Percentiles rank a stretch among this genome's conserved stretches.
Conservation (phyloP, 2,113 vertebrate genomes). For the Rutilus rutilus region DNA sequence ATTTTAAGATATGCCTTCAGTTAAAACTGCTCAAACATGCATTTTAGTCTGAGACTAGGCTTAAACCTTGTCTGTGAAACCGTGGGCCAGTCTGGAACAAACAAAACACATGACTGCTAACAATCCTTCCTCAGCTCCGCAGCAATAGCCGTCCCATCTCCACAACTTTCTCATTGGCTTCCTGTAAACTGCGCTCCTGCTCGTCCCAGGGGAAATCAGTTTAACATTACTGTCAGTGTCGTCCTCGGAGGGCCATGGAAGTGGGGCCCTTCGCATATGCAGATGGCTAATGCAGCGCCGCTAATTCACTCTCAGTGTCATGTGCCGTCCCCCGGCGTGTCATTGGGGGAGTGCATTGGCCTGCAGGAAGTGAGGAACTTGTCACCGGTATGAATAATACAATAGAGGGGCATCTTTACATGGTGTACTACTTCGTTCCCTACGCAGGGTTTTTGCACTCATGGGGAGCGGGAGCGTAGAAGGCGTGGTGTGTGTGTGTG, state of each 20-base stretch:
- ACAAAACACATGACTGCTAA: neutral
- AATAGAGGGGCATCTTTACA: slow-evolving; percentile 65
- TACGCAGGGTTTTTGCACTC: slow-evolving; percentile 63
- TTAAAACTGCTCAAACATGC: too few relatives aligned
- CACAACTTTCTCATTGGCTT: slow-evolving; percentile 31
- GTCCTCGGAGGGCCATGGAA: slow-evolving; percentile 77
- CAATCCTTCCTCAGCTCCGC: neutral
- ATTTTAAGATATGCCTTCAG: too few relatives aligned
- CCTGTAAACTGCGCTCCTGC: slow-evolving; percentile 7
- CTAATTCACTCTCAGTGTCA: slow-evolving; percentile 65
- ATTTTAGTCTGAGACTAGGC: too few relatives aligned
- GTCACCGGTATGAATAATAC: slow-evolving; percentile 75
- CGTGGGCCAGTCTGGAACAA: neutral
- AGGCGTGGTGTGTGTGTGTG: slow-evolving; percentile 45
- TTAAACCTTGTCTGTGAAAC: too few relatives aligned
- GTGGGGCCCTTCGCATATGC: slow-evolving; percentile 75
- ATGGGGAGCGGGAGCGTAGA: slow-evolving; percentile 59
- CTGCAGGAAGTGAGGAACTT: slow-evolving; percentile 75
- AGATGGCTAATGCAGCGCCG: slow-evolving; percentile 73
- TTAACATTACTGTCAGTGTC: slow-evolving; percentile 45
- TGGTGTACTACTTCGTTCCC: slow-evolving; percentile 59
- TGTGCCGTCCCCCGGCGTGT: slow-evolving; percentile 52
- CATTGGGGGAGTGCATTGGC: slow-evolving; percentile 57
- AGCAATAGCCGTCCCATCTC: neutral
- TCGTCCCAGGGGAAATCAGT: slow-evolving; percentile 37